These are phyloP conservation scores for Drosophila limbata DNA, from an alignment of 2,888 invertebrate genomes.

Conservation along the genomic window DNA sequence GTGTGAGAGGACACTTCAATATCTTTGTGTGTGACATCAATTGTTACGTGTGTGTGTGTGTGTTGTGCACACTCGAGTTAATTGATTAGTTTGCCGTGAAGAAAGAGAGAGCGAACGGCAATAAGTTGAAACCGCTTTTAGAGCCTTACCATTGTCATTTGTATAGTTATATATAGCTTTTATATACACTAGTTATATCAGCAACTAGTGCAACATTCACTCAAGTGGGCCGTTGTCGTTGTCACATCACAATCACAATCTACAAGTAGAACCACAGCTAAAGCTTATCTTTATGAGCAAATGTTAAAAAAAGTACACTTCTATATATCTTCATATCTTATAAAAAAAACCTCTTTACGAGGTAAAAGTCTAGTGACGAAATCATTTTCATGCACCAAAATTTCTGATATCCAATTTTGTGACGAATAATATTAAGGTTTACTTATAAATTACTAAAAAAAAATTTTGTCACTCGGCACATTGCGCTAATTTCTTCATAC, in stretches of 20 bases:
- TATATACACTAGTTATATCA: slow-evolving; percentile 1
- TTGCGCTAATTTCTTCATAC: too few species aligned
- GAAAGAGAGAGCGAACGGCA: slow-evolving; percentile 32
- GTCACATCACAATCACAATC: slow-evolving; percentile 23
- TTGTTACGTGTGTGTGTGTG: slow-evolving; percentile 10
- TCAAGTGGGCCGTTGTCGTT: slow-evolving; percentile 26
- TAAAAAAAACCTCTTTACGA: too few species aligned
- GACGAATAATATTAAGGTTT: too few species aligned
- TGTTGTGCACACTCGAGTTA: slow-evolving; percentile 64
- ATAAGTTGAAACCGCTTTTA: slow-evolving; percentile 41
- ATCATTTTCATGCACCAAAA: too few species aligned
- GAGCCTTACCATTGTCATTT: not conserved
- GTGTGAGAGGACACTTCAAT: slow-evolving; percentile 34
- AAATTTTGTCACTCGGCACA: too few species aligned
- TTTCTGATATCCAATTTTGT: too few species aligned
- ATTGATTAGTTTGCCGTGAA: slow-evolving; percentile 71
- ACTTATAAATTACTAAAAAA: too few species aligned
- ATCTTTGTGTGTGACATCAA: slow-evolving; percentile 25
- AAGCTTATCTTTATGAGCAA: slow-evolving; percentile 51
- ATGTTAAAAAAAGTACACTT: not conserved
- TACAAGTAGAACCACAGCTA: slow-evolving; percentile 19
- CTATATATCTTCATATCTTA: too few species aligned
- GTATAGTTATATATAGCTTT: not conserved
- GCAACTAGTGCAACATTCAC: slow-evolving; percentile 9
- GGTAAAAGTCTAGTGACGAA: too few species aligned